Percentiles rank a stretch among this genome's conserved stretches.
These are phyloP conservation scores for Nothocercus nigrocapillus DNA, from an alignment of 2,113 vertebrate genomes.

Conservation along the genomic window DNA sequence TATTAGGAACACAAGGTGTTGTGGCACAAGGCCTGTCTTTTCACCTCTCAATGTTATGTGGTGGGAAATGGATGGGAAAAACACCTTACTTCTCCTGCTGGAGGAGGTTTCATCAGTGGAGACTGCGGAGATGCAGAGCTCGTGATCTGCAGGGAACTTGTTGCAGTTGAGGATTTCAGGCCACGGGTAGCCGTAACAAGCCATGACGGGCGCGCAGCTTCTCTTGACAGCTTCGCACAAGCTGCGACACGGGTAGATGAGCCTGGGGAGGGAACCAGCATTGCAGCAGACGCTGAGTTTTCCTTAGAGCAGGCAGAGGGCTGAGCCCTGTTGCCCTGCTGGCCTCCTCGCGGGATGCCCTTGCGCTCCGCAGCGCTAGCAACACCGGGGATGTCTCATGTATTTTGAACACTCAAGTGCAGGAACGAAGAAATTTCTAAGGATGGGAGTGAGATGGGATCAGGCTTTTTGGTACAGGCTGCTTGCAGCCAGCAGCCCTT, in stretches of 20 bases:
- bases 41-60: background rate
- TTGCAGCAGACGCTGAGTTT: background rate
- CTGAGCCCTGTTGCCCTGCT: rapidly evolving
- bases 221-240: slow-evolving; percentile 83
- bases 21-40: background rate
- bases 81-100: slow-evolving; percentile 72
- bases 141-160: slow-evolving; percentile 82
- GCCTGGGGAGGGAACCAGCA: slow-evolving; percentile 56
- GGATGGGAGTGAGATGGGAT: background rate
- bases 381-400: background rate
- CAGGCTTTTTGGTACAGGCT: background rate
- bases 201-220: slow-evolving; percentile 86
- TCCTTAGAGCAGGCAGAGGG: background rate
- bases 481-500: background rate
- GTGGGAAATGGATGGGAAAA: background rate
- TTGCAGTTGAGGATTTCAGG: slow-evolving; percentile 84
- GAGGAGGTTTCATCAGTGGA: slow-evolving; percentile 52
- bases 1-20: background rate
- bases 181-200: slow-evolving; percentile 86
- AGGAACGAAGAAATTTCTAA: background rate
- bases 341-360: background rate
- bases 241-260: slow-evolving; percentile 84
- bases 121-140: slow-evolving; percentile 84
- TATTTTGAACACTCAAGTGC: background rate
- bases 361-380: background rate